Percentiles rank a stretch among this genome's conserved stretches.
Evolutionary conservation across 2,113 vertebrate species (phyloP).

Genomic region (Plecturocebus donacophilus): DNA sequence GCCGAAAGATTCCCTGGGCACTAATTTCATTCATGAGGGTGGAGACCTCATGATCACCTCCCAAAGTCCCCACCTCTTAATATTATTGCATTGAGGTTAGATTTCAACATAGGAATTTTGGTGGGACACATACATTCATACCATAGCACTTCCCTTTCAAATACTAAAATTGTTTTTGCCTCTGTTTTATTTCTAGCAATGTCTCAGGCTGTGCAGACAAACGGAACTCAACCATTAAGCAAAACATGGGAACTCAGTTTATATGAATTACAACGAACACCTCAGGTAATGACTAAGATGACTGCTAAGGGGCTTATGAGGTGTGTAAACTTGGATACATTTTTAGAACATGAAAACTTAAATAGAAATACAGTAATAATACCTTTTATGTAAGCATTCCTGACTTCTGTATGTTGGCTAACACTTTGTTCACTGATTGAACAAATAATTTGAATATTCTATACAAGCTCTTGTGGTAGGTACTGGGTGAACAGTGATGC

Average conservation of each 20-base stretch:
- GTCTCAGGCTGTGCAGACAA: conserved; percentile 98
- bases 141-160: neutral
- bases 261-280: conserved; percentile 97
- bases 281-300: conserved; percentile 89
- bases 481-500: neutral
- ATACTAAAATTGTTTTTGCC: conserved; percentile 40
- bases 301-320: neutral
- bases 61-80: neutral
- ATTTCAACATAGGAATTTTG: neutral
- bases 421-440: neutral
- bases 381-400: neutral
- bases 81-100: neutral
- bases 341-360: conserved; percentile 38
- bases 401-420: conserved; percentile 18
- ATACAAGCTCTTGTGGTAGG: neutral
- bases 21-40: neutral
- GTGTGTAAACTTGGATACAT: neutral
- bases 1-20: neutral
- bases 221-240: conserved; percentile 97
- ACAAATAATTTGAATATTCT: neutral
- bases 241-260: conserved; percentile 99
- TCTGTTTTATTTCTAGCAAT: conserved; percentile 84
- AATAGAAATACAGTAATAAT: neutral
- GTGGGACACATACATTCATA: neutral
- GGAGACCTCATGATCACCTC: too few relatives aligned